A percentile compares a stretch with the other conserved stretches of the same genome.
These are phyloP conservation scores for Germaria angustata DNA, from an alignment of 2,888 invertebrate species.

Conservation along the genomic window DNA sequence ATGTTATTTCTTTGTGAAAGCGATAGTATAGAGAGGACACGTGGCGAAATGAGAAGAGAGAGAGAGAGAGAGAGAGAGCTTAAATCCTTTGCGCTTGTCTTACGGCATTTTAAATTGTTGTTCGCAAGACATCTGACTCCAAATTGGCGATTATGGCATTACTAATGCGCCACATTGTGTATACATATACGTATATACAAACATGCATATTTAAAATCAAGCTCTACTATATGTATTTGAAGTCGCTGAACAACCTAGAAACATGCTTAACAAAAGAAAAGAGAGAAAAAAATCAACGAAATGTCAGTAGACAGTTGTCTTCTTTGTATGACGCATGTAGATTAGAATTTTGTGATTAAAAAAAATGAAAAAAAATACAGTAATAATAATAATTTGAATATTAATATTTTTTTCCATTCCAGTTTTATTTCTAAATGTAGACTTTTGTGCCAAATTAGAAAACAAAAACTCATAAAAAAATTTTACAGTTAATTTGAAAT, in stretches of 20 bases:
- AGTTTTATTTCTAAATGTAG: not conserved
- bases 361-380: too few relatives aligned
- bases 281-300: not conserved
- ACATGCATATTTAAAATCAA: too few relatives aligned
- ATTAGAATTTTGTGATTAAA: constrained; percentile 26
- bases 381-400: constrained; percentile 9
- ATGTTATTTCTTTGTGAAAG: too few relatives aligned
- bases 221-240: too few relatives aligned
- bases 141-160: too few relatives aligned
- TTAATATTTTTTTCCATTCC: not conserved
- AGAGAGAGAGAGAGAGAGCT: too few relatives aligned
- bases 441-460: not conserved
- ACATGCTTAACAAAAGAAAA: not conserved
- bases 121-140: too few relatives aligned
- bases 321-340: constrained; percentile 7
- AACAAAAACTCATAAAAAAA: not conserved
- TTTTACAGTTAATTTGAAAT: constrained; percentile 24
- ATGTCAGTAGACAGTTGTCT: constrained; percentile 6
- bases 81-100: too few relatives aligned
- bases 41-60: too few relatives aligned
- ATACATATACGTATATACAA: not conserved
- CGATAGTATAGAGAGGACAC: too few relatives aligned
- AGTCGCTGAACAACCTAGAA: not conserved
- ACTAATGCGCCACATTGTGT: too few relatives aligned
- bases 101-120: too few relatives aligned